phyloP scores from a whole-genome alignment of 2,797 vertebrate genomes.

The Dallia pectoralis region DNA sequence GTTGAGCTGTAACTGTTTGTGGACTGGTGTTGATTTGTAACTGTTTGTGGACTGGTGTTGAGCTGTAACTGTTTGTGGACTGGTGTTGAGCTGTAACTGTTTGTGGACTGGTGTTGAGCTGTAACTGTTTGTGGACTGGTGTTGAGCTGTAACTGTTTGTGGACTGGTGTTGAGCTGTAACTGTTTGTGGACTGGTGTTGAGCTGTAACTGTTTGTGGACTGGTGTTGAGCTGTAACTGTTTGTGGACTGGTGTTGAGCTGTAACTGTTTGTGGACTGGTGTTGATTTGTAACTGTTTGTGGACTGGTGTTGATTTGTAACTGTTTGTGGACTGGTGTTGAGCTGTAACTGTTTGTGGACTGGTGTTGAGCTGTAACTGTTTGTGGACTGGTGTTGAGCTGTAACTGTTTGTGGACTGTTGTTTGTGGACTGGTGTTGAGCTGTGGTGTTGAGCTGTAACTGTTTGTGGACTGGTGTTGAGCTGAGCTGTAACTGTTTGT shows the following conservation, averaged over 20 bases:
- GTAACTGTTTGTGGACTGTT: not conserved
- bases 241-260: slow-evolving; percentile 13
- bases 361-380: slow-evolving; percentile 9
- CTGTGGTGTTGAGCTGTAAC: too few relatives aligned
- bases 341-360: slow-evolving; percentile 10
- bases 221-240: slow-evolving; percentile 9
- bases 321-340: slow-evolving; percentile 11
- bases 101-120: slow-evolving; percentile 13
- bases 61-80: slow-evolving; percentile 10
- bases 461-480: slow-evolving; percentile 11
- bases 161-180: slow-evolving; percentile 15
- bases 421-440: slow-evolving; percentile 12
- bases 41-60: slow-evolving; percentile 11
- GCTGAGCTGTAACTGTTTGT: too few relatives aligned
- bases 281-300: not conserved
- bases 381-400: slow-evolving; percentile 13
- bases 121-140: slow-evolving; percentile 13
- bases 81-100: slow-evolving; percentile 9
- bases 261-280: slow-evolving; percentile 13
- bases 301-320: slow-evolving; percentile 8
- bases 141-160: not conserved
- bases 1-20: not conserved
- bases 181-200: slow-evolving; percentile 11
- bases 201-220: slow-evolving; percentile 10
- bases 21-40: slow-evolving; percentile 8